Percentiles rank a stretch among this genome's conserved stretches.
Conservation (phyloP, 2,113 vertebrate species). For the Mirza zaza region DNA sequence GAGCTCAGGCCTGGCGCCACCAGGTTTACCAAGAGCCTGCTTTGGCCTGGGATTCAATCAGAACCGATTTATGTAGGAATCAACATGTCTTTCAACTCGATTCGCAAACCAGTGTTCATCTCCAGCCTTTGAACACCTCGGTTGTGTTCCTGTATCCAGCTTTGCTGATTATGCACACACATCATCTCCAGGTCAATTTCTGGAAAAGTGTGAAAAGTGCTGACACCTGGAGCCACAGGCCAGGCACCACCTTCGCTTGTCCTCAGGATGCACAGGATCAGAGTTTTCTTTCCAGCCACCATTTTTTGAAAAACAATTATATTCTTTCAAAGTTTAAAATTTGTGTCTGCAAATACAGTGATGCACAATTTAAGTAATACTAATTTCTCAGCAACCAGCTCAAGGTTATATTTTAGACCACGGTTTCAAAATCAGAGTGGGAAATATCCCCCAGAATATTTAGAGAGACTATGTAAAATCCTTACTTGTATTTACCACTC, state of each 20-base stretch:
- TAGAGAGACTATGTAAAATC: not conserved
- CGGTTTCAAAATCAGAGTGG: not conserved
- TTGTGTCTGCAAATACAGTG: not conserved
- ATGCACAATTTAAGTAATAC: not conserved
- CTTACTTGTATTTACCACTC: not conserved
- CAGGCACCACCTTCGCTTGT: not conserved
- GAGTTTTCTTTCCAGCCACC: not conserved
- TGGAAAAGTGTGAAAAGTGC: not conserved
- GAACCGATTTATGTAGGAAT: not conserved
- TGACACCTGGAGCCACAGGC: accelerated
- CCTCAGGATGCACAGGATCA: not conserved
- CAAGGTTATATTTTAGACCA: not conserved
- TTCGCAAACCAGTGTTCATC: not conserved
- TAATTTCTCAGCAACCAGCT: not conserved
- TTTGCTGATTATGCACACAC: not conserved
- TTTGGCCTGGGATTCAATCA: not conserved
- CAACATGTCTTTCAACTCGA: not conserved
- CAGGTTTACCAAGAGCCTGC: not conserved
- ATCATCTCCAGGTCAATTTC: not conserved
- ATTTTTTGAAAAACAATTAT: not conserved
- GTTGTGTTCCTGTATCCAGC: not conserved
- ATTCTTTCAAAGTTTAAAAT: not conserved
- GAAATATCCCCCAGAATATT: constrained; percentile 19
- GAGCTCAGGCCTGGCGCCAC: accelerated
- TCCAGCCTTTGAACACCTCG: not conserved